A percentile compares a stretch with the other conserved stretches of the same genome.
These are phyloP conservation scores for Phasianus colchicus DNA, from an alignment of 2,113 vertebrate species.

Conservation along the genomic window DNA sequence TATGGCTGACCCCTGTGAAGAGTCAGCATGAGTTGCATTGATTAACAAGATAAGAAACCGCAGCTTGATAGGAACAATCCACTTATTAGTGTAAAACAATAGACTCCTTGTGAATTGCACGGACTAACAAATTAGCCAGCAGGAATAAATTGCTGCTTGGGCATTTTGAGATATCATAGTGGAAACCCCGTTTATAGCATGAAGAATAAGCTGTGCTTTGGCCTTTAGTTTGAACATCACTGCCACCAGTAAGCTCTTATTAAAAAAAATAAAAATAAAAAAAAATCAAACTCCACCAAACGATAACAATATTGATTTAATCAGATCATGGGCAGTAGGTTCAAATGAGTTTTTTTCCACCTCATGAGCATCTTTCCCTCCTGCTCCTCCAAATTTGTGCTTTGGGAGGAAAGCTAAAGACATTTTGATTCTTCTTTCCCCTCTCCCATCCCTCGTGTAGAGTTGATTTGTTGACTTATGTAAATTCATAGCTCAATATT, in stretches of 20 bases:
- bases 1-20: background rate
- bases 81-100: constrained; percentile 8
- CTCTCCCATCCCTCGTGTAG: background rate
- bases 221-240: background rate
- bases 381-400: background rate
- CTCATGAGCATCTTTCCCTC: background rate
- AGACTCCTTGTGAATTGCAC: background rate
- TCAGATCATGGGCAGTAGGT: background rate
- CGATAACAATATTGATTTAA: background rate
- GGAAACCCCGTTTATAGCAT: background rate
- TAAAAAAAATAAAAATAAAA: background rate
- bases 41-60: constrained; percentile 7
- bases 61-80: background rate
- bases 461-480: constrained; percentile 72
- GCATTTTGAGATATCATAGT: background rate
- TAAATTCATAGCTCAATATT: constrained; percentile 60
- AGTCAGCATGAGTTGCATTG: background rate
- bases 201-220: background rate
- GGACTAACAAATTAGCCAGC: background rate
- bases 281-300: background rate
- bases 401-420: background rate
- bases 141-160: background rate
- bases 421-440: background rate
- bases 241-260: background rate
- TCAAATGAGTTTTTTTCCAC: background rate